These are phyloP conservation scores for Caenorhabditis brenneri DNA, from an alignment of 1,140 invertebrate genomes.

Conservation along the genomic window DNA sequence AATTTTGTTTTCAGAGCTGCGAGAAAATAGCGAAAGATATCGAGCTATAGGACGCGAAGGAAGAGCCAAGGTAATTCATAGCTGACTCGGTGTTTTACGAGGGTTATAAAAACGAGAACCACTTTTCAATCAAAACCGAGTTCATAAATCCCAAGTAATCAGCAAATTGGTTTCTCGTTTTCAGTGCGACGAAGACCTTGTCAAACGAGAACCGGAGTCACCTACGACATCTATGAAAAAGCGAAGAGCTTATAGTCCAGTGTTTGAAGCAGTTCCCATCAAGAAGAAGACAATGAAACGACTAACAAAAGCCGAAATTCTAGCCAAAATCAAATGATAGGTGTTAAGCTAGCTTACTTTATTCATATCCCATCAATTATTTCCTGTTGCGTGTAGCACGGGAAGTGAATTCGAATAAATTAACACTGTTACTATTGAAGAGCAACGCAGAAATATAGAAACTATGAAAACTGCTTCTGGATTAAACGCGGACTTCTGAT, in stretches of 20 bases:
- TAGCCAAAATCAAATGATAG: not conserved
- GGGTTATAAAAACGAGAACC: not conserved
- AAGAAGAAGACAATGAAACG: not conserved
- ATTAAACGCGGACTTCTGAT: too few species aligned
- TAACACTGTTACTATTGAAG: too few species aligned
- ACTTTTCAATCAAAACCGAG: not conserved
- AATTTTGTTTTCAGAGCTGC: not conserved
- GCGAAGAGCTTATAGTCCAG: not conserved
- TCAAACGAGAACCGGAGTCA: not conserved
- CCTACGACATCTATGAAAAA: not conserved
- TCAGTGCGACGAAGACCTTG: constrained; percentile 33
- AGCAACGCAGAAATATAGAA: too few species aligned
- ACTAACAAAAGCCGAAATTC: not conserved
- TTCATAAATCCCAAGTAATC: not conserved
- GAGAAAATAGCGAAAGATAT: not conserved
- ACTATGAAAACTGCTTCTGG: too few species aligned
- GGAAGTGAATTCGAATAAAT: too few species aligned
- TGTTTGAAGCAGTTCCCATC: not conserved
- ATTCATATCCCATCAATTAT: too few species aligned
- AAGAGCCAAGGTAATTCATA: not conserved
- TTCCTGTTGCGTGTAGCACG: too few species aligned
- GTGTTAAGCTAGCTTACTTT: too few species aligned
- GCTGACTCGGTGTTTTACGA: not conserved
- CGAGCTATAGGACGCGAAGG: not conserved
- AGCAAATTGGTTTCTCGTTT: constrained; percentile 10